A percentile compares a stretch with the other conserved stretches of the same genome.
These are phyloP conservation scores for Sepiola atlantica DNA, from an alignment of 2,888 invertebrate genomes.

Conservation along the genomic window DNA sequence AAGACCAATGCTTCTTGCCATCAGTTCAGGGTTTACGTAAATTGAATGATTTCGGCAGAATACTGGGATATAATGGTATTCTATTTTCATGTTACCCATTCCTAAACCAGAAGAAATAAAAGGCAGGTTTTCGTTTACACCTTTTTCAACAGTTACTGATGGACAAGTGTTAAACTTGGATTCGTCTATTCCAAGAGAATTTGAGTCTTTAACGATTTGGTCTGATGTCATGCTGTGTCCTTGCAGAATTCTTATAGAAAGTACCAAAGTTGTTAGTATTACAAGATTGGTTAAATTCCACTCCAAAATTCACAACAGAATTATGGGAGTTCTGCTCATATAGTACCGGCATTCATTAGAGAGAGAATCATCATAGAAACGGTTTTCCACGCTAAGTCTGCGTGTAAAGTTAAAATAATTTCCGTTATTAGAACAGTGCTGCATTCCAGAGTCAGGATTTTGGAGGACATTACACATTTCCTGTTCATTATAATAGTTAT, in stretches of 20 bases:
- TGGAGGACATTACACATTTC: not conserved
- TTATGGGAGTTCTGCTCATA: not conserved
- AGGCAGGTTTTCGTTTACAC: not conserved
- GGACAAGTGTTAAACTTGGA: not conserved
- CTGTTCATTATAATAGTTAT: not conserved
- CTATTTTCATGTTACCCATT: not conserved
- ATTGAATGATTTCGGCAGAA: not conserved
- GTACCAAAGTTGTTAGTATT: not conserved
- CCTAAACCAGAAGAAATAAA: not conserved
- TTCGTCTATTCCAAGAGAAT: not conserved
- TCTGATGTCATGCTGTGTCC: not conserved
- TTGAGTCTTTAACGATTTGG: not conserved
- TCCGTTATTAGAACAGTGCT: not conserved
- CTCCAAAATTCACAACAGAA: not conserved
- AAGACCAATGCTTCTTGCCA: not conserved
- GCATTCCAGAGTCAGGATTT: not conserved
- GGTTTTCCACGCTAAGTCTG: not conserved
- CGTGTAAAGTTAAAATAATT: not conserved
- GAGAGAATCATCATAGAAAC: not conserved
- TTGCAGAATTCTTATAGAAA: not conserved
- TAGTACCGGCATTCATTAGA: not conserved
- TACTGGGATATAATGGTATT: not conserved
- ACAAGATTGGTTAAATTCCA: not conserved
- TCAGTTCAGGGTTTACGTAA: not conserved
- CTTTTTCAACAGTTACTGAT: not conserved